Conservation (phyloP, 2,113 vertebrate species). For the Erpornis zantholeuca region DNA sequence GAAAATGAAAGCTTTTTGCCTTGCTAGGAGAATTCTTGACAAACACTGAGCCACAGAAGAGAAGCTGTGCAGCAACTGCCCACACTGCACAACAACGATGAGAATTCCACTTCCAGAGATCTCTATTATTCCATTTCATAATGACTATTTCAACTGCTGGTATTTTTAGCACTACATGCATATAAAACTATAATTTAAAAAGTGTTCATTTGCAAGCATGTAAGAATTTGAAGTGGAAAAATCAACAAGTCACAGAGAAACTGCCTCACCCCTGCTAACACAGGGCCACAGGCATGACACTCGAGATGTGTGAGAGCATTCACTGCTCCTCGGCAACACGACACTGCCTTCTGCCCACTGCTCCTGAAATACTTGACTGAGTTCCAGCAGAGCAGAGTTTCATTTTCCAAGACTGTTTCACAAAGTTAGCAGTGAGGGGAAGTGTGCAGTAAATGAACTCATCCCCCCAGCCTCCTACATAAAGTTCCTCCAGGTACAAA, state of each 20-base stretch:
- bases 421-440: neutral
- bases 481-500: neutral
- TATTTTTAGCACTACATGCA: neutral
- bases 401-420: neutral
- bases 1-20: neutral
- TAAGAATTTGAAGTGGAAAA: neutral
- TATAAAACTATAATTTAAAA: neutral
- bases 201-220: neutral
- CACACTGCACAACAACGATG: neutral
- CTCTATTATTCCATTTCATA: neutral
- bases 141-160: neutral
- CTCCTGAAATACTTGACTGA: slow-evolving; percentile 10
- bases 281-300: neutral
- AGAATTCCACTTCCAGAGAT: neutral
- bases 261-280: neutral
- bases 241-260: neutral
- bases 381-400: slow-evolving; percentile 12
- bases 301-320: neutral
- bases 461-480: neutral
- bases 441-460: neutral
- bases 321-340: neutral
- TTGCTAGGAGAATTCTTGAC: neutral
- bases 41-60: neutral
- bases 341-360: neutral
- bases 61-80: neutral